Percentiles rank a stretch among this genome's conserved stretches.
Evolutionary conservation across 2,888 invertebrate genomes (phyloP).

Genomic region (Tipula lateralis): DNA sequence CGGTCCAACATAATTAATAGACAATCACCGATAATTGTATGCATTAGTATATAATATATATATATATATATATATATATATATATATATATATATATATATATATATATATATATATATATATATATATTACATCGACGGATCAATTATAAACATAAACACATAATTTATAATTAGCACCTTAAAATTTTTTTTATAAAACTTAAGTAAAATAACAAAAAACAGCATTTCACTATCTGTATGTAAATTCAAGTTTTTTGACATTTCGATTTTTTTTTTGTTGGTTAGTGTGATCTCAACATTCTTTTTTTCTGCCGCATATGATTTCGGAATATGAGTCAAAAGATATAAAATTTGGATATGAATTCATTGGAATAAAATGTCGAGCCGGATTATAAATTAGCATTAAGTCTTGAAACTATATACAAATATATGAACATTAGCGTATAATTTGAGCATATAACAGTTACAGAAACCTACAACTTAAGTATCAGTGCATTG

Average conservation of each 20-base stretch:
- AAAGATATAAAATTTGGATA: background rate
- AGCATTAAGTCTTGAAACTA: background rate
- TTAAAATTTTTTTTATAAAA: background rate
- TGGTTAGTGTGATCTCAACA: background rate
- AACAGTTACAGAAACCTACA: no score
- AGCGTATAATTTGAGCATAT: no score
- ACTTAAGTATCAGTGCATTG: no score
- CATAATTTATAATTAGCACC: conserved; percentile 2
- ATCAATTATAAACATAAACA: background rate
- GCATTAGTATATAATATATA: no score
- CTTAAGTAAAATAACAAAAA: background rate
- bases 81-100: no score
- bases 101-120: no score
- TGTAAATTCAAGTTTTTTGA: background rate
- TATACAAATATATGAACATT: no score
- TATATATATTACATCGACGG: background rate
- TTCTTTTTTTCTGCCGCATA: background rate
- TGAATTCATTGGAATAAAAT: background rate
- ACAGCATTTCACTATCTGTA: background rate
- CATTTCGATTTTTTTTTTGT: background rate
- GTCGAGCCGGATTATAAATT: background rate
- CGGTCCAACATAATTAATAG: background rate
- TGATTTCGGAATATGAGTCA: background rate
- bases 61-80: no score
- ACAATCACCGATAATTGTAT: background rate